Evolutionary conservation across 2,888 invertebrate genomes (phyloP), one percentile per base, ranked within the genome.

Genomic region (Archips crataeganus): DNA sequence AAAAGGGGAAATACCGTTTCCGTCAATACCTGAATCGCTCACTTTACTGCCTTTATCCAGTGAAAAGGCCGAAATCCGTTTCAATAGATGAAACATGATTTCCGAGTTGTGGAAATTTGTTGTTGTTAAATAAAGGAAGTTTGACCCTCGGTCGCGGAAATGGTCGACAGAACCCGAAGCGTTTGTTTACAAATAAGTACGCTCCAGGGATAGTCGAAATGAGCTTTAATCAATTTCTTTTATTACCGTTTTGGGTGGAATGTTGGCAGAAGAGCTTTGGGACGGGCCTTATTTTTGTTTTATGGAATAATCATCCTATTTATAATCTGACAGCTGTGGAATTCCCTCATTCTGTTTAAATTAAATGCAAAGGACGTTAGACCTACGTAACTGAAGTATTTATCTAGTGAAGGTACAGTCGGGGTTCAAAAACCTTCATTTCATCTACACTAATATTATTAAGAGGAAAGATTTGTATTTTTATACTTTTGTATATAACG

Each of bases 41-140:
- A 62, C 13, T 62, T 62, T 15, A 42, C 13, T 23, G 60, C 36
- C 34, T 36, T 60, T 60, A 13, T 15, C 8, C 62, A 23, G 4
- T 62, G 42, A 42, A 62, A 42, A 42, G 42, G 62, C 9, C 64
- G 49, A 64, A n/a, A 49, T 23, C 64, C 64, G 10, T 64, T 49
- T 49, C 32, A 64, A 64, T 64, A 49, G 34, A 64, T 49, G 64
- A 49, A 62, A 62, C 62, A 49, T 49, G 64, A 64, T 64, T 64
- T 49, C 64, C 64, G 36, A 64, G 13, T 64, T 64, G 34, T 34
- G 64, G 34, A 64, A 34, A 47, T 47, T 64, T 49, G 64, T n/a
- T 49, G 47, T 47, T 64, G 47, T 49, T 49, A 57, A 23, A 64
- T 34, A 64, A 49, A 49, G 49, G 49, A 64, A 15, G 34, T 23